Conservation (phyloP, 2,113 vertebrate species). For the Cranoglanis bouderius region DNA sequence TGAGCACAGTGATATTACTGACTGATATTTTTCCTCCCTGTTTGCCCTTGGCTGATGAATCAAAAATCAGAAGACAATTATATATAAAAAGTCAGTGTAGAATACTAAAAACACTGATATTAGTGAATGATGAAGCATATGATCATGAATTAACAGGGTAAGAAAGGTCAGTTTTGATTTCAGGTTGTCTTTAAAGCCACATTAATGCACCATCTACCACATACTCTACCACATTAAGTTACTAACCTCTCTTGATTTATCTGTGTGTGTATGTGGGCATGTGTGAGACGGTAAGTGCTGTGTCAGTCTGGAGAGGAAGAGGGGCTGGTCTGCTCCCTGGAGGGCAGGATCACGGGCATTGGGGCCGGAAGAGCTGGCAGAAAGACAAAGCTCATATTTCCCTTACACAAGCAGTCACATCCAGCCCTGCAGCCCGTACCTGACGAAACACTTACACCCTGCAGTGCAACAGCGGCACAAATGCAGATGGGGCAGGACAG, state of each 20-base stretch:
- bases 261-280: slow-evolving; percentile 14
- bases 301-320: slow-evolving; percentile 37
- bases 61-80: background rate
- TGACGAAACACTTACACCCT: slow-evolving; percentile 74
- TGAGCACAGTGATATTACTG: background rate
- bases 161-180: background rate
- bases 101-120: background rate
- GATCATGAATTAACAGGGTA: background rate
- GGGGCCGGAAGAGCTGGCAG: slow-evolving; percentile 45
- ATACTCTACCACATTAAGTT: background rate
- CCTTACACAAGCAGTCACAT: slow-evolving; percentile 58
- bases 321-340: slow-evolving; percentile 50
- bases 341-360: slow-evolving; percentile 64
- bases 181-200: background rate
- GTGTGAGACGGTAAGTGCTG: slow-evolving; percentile 40
- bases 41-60: background rate
- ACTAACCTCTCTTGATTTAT: background rate
- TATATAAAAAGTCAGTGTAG: background rate
- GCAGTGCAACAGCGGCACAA: slow-evolving; percentile 64
- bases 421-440: slow-evolving; percentile 62
- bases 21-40: background rate
- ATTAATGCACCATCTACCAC: background rate
- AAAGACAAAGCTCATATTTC: slow-evolving; percentile 63
- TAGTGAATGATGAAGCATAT: background rate
- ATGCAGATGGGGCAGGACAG: slow-evolving; percentile 52